These are phyloP conservation scores for Leptinotarsa lineolata DNA, from an alignment of 1,140 invertebrate genomes.

Conservation along the genomic window DNA sequence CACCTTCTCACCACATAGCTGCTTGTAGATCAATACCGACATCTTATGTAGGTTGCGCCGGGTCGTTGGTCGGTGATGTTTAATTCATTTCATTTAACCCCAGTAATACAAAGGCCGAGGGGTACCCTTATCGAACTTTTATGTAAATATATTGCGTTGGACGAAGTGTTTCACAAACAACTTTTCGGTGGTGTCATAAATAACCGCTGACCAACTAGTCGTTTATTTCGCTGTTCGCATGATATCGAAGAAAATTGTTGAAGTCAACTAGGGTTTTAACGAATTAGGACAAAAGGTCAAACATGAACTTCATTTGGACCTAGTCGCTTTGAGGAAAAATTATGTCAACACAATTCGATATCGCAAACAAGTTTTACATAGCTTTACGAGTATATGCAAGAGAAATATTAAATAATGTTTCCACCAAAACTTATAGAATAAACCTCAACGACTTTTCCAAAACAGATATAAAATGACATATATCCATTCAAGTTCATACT, in stretches of 20 bases:
- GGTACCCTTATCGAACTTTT: slow-evolving; percentile 5
- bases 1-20: too few species aligned
- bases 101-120: not conserved
- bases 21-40: not conserved
- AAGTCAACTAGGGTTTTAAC: not conserved
- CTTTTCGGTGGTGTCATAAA: not conserved
- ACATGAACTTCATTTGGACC: not conserved
- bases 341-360: not conserved
- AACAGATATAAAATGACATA: too few species aligned
- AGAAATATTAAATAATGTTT: too few species aligned
- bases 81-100: not conserved
- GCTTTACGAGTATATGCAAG: too few species aligned
- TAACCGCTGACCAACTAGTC: not conserved
- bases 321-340: not conserved
- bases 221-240: not conserved
- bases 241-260: not conserved
- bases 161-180: not conserved
- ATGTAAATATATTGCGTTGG: slow-evolving; percentile 8
- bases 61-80: slow-evolving; percentile 1
- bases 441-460: too few species aligned
- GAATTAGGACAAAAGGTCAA: not conserved
- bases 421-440: too few species aligned
- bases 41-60: not conserved
- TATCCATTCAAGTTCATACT: too few species aligned
- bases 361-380: too few species aligned